Evolutionary conservation across 2,888 invertebrate species (phyloP), one percentile per base, ranked within the genome.

Genomic region (Lacanobia wlatinum): DNA sequence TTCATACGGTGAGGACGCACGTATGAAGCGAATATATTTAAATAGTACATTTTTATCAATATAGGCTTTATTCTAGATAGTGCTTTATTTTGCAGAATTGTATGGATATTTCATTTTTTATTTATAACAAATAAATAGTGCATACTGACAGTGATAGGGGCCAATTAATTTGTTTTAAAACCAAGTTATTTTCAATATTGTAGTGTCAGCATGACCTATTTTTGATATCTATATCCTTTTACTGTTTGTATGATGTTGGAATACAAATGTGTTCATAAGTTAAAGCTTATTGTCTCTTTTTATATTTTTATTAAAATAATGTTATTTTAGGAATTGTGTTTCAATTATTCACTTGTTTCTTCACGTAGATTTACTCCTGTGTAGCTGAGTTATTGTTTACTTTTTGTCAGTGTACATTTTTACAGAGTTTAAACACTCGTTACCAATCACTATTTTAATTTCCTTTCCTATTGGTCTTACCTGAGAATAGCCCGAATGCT

Each of bases 291-390:
- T 69, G n/a, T 74, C 50, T 34, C 4, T 52, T 80, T 79, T 83
- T 80, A 68, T 68, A 78, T 59, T 83, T 79, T 79, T 78, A 68
- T 55, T 48, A 48, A 79, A 68, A 65, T 56, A 18, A 46, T 28
- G 0, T 21, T 55, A 18, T 14, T 10, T n/a, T 16, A 14, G 23
- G 16, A 0, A 12, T 40, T 23, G 0, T 2, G 7, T 58, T 0
- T 48, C 53, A 38, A n/a, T 59, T 63, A 53, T 28, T 14, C 56
- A 56, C 12, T 21, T 12, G 12, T 12, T 38, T 38, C n/a, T n/a
- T 58, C n/a, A 6, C n/a, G 10, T 12, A n/a, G 12, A 9, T 58
- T 58, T 2, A 2, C 56, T 55, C 9, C 55, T 34, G 4, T 18
- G 3, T 9, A 18, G 23, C 18, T 34, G 56, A 16, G 2, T 50